phyloP scores from a whole-genome alignment of 1,140 invertebrate genomes.

The Dysdera silvatica region DNA sequence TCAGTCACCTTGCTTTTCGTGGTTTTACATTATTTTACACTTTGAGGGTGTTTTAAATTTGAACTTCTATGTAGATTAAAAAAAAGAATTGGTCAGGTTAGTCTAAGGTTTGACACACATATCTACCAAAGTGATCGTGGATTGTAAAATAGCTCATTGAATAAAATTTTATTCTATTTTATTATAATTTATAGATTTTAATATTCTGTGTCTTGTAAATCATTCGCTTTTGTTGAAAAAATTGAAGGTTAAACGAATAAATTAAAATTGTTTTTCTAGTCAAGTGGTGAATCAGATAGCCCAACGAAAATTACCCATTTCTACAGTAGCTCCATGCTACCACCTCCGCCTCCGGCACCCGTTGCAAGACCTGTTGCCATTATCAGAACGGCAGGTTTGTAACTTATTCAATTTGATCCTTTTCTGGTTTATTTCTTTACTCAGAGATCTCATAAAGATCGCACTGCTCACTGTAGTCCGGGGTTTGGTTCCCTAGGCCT shows the following conservation, averaged over 20 bases:
- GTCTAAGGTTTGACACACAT: too few species aligned
- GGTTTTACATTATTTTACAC: too few species aligned
- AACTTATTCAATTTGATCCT: too few species aligned
- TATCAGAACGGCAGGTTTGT: conserved; percentile 72
- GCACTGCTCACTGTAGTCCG: too few species aligned
- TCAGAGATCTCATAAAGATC: too few species aligned
- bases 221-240: not conserved
- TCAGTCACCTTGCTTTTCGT: too few species aligned
- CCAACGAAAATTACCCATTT: conserved; percentile 66
- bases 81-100: too few species aligned
- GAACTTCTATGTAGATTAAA: too few species aligned
- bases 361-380: conserved; percentile 92
- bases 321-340: conserved; percentile 76
- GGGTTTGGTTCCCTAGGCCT: too few species aligned
- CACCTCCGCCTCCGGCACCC: conserved; percentile 79
- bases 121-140: too few species aligned
- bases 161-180: not conserved
- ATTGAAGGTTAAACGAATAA: not conserved
- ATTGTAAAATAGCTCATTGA: not conserved
- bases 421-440: too few species aligned
- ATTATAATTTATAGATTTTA: not conserved
- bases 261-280: conserved; percentile 3
- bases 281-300: conserved; percentile 39
- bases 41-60: too few species aligned
- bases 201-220: not conserved